These are phyloP conservation scores for Forbesichthys papilliferus DNA, from an alignment of 2,113 vertebrate genomes.

Conservation along the genomic window DNA sequence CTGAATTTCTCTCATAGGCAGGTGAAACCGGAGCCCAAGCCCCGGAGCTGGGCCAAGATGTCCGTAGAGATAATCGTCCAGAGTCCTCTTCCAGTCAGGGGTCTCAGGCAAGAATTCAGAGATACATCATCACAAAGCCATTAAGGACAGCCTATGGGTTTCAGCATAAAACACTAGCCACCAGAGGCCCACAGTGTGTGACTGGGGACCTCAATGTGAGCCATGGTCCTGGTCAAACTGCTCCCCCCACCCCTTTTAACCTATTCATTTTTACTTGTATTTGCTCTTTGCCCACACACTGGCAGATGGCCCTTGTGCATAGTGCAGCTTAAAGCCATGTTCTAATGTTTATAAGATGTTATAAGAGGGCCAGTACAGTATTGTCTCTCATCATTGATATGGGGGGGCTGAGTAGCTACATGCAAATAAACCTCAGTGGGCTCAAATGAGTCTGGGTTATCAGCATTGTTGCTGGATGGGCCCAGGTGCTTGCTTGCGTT, in stretches of 20 bases:
- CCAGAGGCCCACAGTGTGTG: conserved; percentile 31
- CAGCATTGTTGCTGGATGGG: conserved; percentile 28
- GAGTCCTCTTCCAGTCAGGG: conserved; percentile 83
- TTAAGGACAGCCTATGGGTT: conserved; percentile 81
- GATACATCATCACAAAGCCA: conserved; percentile 92
- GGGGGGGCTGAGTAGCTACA: not conserved
- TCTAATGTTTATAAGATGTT: conserved; percentile 81
- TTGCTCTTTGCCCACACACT: not conserved
- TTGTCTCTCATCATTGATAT: conserved; percentile 80
- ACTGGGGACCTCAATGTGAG: conserved; percentile 19
- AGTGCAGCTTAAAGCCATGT: conserved; percentile 67
- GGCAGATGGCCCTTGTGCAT: conserved; percentile 59
- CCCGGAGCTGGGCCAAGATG: conserved; percentile 88
- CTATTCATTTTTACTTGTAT: conserved; percentile 24
- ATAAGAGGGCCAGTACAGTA: conserved; percentile 84
- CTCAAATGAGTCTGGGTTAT: conserved; percentile 75
- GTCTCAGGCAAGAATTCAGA: conserved; percentile 86
- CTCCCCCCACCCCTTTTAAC: conserved; percentile 52
- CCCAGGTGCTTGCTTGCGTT: conserved; percentile 62
- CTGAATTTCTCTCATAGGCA: conserved; percentile 84
- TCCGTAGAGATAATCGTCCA: conserved; percentile 89
- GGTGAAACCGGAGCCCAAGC: conserved; percentile 89
- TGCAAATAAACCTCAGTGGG: conserved; percentile 53
- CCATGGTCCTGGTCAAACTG: conserved; percentile 47
- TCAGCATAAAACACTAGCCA: conserved; percentile 56